Conservation (phyloP, 2,113 vertebrate species). For the Sialia sialis region DNA sequence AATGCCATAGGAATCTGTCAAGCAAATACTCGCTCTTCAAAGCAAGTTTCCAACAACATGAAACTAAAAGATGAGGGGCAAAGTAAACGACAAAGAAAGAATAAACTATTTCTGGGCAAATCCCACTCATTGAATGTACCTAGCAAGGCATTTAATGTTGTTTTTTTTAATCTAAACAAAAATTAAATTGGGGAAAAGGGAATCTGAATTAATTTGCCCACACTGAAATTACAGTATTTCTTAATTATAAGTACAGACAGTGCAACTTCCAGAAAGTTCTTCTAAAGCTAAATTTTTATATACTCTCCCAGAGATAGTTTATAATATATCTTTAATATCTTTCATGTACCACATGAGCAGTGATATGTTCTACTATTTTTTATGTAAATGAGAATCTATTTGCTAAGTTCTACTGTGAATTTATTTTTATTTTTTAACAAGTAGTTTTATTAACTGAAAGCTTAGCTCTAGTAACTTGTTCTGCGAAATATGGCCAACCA, state of each 20-base stretch:
- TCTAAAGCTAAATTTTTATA: background rate
- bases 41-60: background rate
- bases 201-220: background rate
- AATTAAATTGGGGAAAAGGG: background rate
- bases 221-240: background rate
- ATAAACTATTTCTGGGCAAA: background rate
- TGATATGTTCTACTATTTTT: background rate
- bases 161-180: background rate
- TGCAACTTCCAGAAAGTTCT: background rate
- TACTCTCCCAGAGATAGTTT: background rate
- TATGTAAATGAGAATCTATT: background rate
- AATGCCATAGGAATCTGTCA: background rate
- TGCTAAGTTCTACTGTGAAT: background rate
- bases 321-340: background rate
- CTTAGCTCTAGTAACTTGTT: background rate
- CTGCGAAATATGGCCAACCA: background rate
- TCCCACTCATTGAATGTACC: background rate
- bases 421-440: background rate
- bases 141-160: background rate
- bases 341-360: background rate
- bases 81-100: background rate
- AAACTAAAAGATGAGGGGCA: background rate
- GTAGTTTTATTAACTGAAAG: background rate
- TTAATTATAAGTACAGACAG: background rate
- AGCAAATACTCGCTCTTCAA: background rate